Evolutionary conservation across 2,888 invertebrate species (phyloP).

Genomic region (Eumerus sabulonum): DNA sequence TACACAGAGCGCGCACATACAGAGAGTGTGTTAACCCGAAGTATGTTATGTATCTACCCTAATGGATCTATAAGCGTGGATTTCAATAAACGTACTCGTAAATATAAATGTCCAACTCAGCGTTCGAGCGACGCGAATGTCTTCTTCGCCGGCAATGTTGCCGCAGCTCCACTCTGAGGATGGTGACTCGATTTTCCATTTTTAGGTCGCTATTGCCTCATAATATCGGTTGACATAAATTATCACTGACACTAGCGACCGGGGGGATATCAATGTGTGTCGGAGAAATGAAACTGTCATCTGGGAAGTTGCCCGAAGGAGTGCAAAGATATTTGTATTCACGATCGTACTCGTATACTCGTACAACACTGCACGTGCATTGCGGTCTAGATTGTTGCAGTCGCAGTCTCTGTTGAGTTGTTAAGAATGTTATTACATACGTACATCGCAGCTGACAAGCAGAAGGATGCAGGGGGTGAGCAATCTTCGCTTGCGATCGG

Average conservation of each 20-base stretch:
- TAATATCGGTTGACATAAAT: conserved; percentile 57
- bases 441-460: conserved; percentile 2
- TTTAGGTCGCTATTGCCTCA: conserved; percentile 33
- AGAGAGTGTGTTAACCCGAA: conserved; percentile 36
- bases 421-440: conserved; percentile 52
- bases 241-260: conserved; percentile 50
- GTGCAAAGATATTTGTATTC: conserved; percentile 7
- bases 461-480: background rate
- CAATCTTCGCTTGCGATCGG: background rate
- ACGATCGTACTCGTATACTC: background rate
- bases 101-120: conserved; percentile 36
- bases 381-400: background rate
- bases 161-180: background rate
- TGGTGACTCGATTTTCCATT: conserved; percentile 24
- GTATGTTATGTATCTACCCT: conserved; percentile 45
- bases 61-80: conserved; percentile 57
- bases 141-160: no score
- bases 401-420: conserved; percentile 38
- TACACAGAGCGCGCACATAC: conserved; percentile 25
- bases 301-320: conserved; percentile 9
- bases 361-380: no score
- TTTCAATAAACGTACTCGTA: conserved; percentile 41
- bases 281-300: conserved; percentile 53
- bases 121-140: conserved; percentile 20
- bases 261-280: conserved; percentile 29